Evolutionary conservation across 2,113 vertebrate genomes (phyloP).

Genomic region (Stictonetta naevosa): DNA sequence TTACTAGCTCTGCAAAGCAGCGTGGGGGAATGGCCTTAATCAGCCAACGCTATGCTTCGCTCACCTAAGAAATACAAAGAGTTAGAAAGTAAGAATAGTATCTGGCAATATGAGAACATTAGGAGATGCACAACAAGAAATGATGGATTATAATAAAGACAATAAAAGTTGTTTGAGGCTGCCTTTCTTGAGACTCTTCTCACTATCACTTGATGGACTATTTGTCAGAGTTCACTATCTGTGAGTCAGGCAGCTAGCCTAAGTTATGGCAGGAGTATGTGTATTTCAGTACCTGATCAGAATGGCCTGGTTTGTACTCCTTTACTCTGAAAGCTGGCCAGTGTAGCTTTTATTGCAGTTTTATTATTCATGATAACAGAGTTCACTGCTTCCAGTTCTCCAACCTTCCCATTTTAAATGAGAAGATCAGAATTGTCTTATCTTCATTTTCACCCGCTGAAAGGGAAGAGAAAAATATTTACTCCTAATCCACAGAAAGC

Average conservation of each 20-base stretch:
- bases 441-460: constrained; percentile 8
- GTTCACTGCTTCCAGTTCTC: background rate
- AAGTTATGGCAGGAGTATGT: background rate
- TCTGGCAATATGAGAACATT: background rate
- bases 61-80: background rate
- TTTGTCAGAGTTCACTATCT: constrained; percentile 2
- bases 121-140: constrained; percentile 4
- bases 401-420: background rate
- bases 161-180: background rate
- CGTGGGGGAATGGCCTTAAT: background rate
- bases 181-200: background rate
- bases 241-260: background rate
- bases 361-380: background rate
- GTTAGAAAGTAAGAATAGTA: background rate
- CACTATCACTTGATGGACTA: background rate
- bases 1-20: background rate
- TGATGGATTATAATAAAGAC: background rate
- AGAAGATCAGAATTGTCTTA: background rate
- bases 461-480: constrained; percentile 39
- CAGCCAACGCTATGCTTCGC: background rate
- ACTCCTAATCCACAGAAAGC: background rate
- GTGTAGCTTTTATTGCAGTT: background rate
- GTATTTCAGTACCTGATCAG: background rate
- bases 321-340: background rate
- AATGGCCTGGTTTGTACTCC: background rate